phyloP scores from a whole-genome alignment of 2,113 vertebrate genomes.

The Elephantulus edwardii region DNA sequence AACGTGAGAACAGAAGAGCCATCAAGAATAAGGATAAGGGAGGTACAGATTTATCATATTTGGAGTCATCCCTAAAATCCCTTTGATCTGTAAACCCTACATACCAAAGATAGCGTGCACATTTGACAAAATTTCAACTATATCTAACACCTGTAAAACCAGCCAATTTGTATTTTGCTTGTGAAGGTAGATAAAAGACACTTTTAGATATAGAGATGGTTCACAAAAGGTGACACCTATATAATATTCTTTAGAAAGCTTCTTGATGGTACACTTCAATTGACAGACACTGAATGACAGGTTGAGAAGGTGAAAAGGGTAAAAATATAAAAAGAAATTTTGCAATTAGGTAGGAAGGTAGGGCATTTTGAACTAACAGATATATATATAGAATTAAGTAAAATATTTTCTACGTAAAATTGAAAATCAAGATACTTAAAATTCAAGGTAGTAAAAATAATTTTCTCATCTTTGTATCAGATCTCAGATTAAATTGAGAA shows the following conservation, averaged over 20 bases:
- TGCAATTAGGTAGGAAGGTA: neutral
- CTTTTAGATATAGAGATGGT: neutral
- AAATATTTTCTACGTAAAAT: constrained; percentile 11
- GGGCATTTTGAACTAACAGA: neutral
- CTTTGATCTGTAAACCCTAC: neutral
- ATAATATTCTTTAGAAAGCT: neutral
- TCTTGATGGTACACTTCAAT: neutral
- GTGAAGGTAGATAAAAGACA: neutral
- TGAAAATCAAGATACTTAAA: constrained; percentile 13
- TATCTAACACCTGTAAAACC: neutral
- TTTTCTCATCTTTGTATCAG: neutral
- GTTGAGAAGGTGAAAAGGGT: neutral
- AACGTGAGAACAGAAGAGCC: neutral
- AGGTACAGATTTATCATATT: neutral
- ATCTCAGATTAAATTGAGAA: neutral
- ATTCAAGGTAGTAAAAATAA: neutral
- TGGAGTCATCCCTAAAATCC: neutral
- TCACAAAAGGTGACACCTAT: neutral
- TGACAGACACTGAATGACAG: neutral
- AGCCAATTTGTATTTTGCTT: neutral
- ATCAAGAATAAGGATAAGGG: neutral
- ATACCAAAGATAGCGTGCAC: neutral
- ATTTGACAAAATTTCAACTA: neutral
- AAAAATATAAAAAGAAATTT: neutral
- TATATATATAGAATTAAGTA: neutral